Conservation (phyloP, 2,888 invertebrate species). For the Aleiodes leptofemur region DNA sequence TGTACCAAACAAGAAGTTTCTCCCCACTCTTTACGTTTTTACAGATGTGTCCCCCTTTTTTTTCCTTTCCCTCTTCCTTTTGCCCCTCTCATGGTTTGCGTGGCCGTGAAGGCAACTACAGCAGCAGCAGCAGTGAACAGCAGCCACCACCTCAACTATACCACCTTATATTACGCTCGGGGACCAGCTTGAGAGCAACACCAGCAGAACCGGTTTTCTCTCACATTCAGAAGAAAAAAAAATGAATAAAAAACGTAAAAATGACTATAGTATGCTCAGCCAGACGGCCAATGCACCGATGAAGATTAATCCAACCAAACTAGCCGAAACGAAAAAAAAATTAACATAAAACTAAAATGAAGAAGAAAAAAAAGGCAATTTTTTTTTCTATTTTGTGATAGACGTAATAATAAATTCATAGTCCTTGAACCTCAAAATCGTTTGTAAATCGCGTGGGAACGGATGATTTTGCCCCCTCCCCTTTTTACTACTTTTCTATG, state of each 20-base stretch:
- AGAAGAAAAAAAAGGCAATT: neutral
- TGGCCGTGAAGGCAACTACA: conserved; percentile 26
- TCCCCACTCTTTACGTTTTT: conserved; percentile 1
- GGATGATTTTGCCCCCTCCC: conserved; percentile 41
- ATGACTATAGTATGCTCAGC: conserved; percentile 53
- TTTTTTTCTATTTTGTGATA: neutral
- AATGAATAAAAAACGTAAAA: neutral
- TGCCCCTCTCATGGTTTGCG: neutral
- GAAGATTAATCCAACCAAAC: neutral
- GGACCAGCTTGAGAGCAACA: conserved; percentile 53
- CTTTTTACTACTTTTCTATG: conserved; percentile 6
- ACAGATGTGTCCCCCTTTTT: too few relatives aligned
- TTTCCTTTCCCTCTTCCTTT: neutral
- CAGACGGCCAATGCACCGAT: conserved; percentile 47
- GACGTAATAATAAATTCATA: conserved; percentile 12
- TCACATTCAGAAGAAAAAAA: conserved; percentile 50
- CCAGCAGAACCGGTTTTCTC: conserved; percentile 55
- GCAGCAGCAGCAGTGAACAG: conserved; percentile 38
- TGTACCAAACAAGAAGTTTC: conserved; percentile 10
- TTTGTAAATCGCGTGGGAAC: conserved; percentile 41
- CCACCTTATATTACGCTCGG: conserved; percentile 43
- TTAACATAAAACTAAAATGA: neutral
- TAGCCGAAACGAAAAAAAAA: neutral
- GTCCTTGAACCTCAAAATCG: conserved; percentile 52
- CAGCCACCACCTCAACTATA: conserved; percentile 35